Evolutionary conservation across 2,888 invertebrate species (phyloP).

Genomic region (Cephus sareptanus): DNA sequence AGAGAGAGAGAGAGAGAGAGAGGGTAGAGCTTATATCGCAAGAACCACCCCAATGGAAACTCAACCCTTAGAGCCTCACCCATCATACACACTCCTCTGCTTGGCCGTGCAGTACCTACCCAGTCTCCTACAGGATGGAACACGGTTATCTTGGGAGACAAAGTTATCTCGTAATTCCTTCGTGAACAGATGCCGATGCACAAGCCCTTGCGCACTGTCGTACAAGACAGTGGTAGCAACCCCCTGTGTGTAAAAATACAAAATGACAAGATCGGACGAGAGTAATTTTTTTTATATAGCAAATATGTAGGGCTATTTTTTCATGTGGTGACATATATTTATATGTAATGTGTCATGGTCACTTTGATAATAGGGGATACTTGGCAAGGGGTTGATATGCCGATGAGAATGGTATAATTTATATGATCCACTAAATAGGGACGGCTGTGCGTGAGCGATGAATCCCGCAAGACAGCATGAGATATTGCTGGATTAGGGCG

Average conservation of each 20-base stretch:
- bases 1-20: slow-evolving; percentile 32
- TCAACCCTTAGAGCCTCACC: slow-evolving; percentile 60
- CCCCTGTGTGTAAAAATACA: not conserved
- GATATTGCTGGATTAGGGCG: slow-evolving; percentile 59
- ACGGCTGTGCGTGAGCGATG: slow-evolving; percentile 52
- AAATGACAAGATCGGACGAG: not conserved
- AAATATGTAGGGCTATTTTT: not conserved
- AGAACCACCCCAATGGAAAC: slow-evolving; percentile 65
- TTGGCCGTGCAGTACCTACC: not conserved
- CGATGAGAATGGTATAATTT: slow-evolving; percentile 53
- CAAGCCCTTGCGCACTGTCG: slow-evolving; percentile 11
- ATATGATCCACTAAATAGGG: slow-evolving; percentile 58
- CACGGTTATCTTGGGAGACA: slow-evolving; percentile 59
- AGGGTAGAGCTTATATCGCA: slow-evolving; percentile 56
- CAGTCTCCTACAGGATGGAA: not conserved
- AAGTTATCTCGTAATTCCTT: slow-evolving; percentile 66
- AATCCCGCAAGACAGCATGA: slow-evolving; percentile 61
- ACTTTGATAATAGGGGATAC: slow-evolving; percentile 6
- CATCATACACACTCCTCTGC: slow-evolving; percentile 61
- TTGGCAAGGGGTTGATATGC: slow-evolving; percentile 52
- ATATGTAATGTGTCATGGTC: not conserved
- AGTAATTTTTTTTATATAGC: not conserved
- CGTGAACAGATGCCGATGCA: slow-evolving; percentile 64
- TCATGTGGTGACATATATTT: not conserved
- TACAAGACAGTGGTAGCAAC: slow-evolving; percentile 49